Conservation (phyloP, 2,888 invertebrate genomes). For the Opisthograptis luteolata region DNA sequence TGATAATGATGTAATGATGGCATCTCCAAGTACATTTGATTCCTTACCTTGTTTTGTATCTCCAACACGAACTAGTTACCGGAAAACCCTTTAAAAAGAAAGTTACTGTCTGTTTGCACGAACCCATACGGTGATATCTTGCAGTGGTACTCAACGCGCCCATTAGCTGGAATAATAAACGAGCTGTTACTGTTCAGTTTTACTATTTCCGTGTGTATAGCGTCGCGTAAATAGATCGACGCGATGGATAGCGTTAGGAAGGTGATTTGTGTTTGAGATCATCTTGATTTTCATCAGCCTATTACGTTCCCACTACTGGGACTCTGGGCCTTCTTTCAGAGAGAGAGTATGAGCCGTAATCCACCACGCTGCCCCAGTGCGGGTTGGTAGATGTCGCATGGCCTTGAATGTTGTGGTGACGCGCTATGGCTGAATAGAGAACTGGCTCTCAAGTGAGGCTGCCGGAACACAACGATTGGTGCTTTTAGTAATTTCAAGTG, state of each 20-base stretch:
- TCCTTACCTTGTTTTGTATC: constrained; percentile 9
- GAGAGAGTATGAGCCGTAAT: too few species aligned
- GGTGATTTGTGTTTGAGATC: not conserved
- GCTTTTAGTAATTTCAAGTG: not conserved
- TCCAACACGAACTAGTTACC: constrained; percentile 4
- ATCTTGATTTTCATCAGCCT: too few species aligned
- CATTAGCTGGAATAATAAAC: constrained; percentile 17
- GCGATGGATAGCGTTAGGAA: not conserved
- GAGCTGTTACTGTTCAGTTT: not conserved
- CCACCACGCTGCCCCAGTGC: too few species aligned
- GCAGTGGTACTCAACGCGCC: not conserved
- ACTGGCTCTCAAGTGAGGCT: too few species aligned
- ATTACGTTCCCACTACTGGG: not conserved
- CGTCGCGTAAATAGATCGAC: not conserved
- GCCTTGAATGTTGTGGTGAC: too few species aligned
- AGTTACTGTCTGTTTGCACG: constrained; percentile 15
- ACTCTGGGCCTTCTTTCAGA: too few species aligned
- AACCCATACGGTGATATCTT: constrained; percentile 7
- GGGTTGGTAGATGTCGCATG: too few species aligned
- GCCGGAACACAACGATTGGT: too few species aligned
- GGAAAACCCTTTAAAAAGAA: constrained; percentile 19
- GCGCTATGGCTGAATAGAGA: too few species aligned
- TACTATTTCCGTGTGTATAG: constrained; percentile 8
- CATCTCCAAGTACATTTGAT: not conserved
- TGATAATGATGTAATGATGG: too few species aligned